These are phyloP conservation scores for Macrostomum cliftonense DNA, from an alignment of 2,888 invertebrate species.

Conservation along the genomic window DNA sequence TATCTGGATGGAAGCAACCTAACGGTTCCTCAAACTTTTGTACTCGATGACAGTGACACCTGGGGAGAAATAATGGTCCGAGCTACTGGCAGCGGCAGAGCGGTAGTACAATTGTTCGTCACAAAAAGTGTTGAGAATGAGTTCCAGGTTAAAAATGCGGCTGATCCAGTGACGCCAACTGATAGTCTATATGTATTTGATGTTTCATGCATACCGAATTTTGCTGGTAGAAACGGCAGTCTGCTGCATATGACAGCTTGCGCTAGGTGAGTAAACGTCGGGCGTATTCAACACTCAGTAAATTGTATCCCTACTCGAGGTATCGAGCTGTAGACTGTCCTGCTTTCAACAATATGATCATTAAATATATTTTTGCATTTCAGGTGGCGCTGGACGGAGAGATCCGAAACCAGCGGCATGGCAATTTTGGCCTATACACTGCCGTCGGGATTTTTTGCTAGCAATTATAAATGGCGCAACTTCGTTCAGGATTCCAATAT, in stretches of 20 bases:
- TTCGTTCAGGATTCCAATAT: too few species aligned
- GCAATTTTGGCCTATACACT: too few species aligned
- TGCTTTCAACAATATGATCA: too few species aligned
- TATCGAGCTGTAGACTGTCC: too few species aligned
- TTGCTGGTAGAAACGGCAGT: slow-evolving; percentile 73
- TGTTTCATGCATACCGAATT: slow-evolving; percentile 29
- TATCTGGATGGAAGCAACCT: slow-evolving; percentile 24
- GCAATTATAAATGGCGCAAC: too few species aligned
- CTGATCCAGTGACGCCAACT: not conserved
- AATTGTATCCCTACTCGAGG: too few species aligned
- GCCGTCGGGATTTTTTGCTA: too few species aligned
- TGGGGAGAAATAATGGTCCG: slow-evolving; percentile 82
- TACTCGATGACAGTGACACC: slow-evolving; percentile 48
- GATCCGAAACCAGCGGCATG: too few species aligned
- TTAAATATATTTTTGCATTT: too few species aligned
- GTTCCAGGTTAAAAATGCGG: slow-evolving; percentile 8
- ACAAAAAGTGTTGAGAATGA: slow-evolving; percentile 8
- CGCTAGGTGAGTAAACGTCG: slow-evolving; percentile 55
- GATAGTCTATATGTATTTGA: slow-evolving; percentile 21
- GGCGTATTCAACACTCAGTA: too few species aligned
- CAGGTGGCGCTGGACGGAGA: too few species aligned
- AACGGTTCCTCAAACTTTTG: too few species aligned
- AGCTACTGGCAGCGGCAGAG: slow-evolving; percentile 71
- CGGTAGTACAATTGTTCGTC: slow-evolving; percentile 51
- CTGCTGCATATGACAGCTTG: slow-evolving; percentile 58